Evolutionary conservation across 2,888 invertebrate genomes (phyloP), one percentile per base, ranked within the genome.

Genomic region (Furcula furcula): DNA sequence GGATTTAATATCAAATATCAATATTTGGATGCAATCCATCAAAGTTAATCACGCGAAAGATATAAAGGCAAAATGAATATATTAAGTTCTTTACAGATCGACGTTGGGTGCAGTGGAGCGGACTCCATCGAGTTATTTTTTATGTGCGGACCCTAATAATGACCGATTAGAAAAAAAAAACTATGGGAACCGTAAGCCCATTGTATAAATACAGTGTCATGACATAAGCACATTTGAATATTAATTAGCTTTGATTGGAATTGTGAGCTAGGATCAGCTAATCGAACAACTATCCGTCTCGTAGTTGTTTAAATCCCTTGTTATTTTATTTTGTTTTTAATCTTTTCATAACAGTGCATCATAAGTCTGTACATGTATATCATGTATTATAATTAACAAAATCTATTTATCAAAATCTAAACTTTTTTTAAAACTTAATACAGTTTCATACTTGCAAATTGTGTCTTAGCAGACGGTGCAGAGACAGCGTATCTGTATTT

Each of bases 31-130:
- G 76, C 82, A 77, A 86, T 88, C 85, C 84, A 87, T 88, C 86
- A 87, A 82, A 84, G 76, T 83, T 86, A 86, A 87, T 88, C 86
- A 86, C 76, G 85, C 79, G 86, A 85, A 85, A 84, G 85, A 82
- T 80, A 85, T 81, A 83, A 85, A 84, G 79, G 80, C 67, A 84
- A 82, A 78, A 81, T 84, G 84, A 84, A 87, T 86, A 83, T 73
- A 83, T 85, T 81, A 82, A 69, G 66, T 74, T 77, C 70, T 75
- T 72, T 79, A 68, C 74, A 61, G 67, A 56, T 61, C 73, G 71
- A 69, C 72, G 75, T 69, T 58, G 71, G 59, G 71, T 65, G 72
- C 82, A 81, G 54, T 72, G 72, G 72, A 74, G 64, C 76, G 75
- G 47, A 58, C 58, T 60, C 44, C 56, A 55, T 55, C 52, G 68